Evolutionary conservation across 1,140 invertebrate genomes (phyloP).

Genomic region (Rhopalosiphum padi): DNA sequence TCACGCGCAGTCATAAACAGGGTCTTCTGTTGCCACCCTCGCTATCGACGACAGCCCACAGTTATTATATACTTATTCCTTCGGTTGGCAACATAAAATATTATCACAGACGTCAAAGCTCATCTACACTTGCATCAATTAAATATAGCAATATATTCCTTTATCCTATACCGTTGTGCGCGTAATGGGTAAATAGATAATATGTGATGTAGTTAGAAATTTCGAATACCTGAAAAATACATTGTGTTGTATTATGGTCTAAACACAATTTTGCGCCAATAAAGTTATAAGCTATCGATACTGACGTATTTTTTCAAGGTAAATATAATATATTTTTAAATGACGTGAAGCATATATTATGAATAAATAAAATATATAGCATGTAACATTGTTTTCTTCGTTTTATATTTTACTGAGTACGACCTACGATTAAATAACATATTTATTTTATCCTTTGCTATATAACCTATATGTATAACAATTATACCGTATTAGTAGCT

Average conservation of each 20-base stretch:
- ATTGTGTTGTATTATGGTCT: too few species aligned
- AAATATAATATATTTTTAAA: not conserved
- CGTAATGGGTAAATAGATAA: not conserved
- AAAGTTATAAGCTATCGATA: not conserved
- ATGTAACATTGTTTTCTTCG: not conserved
- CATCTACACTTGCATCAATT: not conserved
- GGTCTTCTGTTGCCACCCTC: constrained; percentile 26
- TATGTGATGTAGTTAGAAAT: not conserved
- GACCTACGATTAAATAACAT: not conserved
- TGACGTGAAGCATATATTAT: not conserved
- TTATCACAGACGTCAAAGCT: not conserved
- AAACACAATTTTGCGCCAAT: too few species aligned
- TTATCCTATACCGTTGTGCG: not conserved
- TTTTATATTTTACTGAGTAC: not conserved
- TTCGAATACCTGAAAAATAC: not conserved
- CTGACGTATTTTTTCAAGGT: not conserved
- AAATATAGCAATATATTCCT: not conserved
- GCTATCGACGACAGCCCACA: not conserved
- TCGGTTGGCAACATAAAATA: constrained; percentile 2
- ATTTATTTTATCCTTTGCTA: not conserved
- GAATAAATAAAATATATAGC: not conserved
- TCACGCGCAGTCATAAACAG: constrained; percentile 46
- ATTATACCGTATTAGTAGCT: not conserved
- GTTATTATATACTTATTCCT: constrained; percentile 15
- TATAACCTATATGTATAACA: not conserved